A percentile compares a stretch with the other conserved stretches of the same genome.
These are phyloP conservation scores for Plagodis dolabraria DNA, from an alignment of 2,888 invertebrate species.

Conservation along the genomic window DNA sequence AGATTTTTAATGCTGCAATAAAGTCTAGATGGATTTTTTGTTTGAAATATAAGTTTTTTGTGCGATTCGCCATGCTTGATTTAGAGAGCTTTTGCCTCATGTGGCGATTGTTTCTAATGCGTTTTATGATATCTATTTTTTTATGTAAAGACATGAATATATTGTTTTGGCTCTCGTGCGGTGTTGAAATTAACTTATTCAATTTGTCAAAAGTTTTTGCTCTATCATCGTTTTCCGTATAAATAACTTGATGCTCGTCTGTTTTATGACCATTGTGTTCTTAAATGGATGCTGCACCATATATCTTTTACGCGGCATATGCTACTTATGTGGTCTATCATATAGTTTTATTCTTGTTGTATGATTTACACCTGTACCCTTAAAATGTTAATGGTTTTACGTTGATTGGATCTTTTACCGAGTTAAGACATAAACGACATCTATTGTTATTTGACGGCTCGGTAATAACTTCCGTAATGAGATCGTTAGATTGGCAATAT, in stretches of 20 bases:
- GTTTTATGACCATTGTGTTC: constrained; percentile 57
- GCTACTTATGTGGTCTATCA: constrained; percentile 29
- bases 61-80: constrained; percentile 49
- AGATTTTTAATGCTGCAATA: constrained; percentile 50
- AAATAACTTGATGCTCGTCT: constrained; percentile 50
- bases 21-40: constrained; percentile 52
- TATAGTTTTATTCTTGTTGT: constrained; percentile 2
- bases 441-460: constrained; percentile 46
- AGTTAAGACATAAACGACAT: constrained; percentile 38
- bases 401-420: constrained; percentile 30
- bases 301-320: constrained; percentile 56
- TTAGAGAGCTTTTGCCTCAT: constrained; percentile 50
- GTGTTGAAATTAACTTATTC: constrained; percentile 63
- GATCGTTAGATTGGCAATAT: constrained; percentile 49
- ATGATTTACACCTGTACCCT: background rate
- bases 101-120: constrained; percentile 54
- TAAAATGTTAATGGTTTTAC: constrained; percentile 10
- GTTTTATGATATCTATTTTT: constrained; percentile 47
- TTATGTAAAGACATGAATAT: constrained; percentile 46
- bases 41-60: constrained; percentile 46
- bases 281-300: constrained; percentile 66
- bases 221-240: constrained; percentile 53
- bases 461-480: constrained; percentile 59
- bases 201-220: constrained; percentile 76
- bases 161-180: constrained; percentile 47